Conservation (phyloP, 2,113 vertebrate species). For the Charina bottae region DNA sequence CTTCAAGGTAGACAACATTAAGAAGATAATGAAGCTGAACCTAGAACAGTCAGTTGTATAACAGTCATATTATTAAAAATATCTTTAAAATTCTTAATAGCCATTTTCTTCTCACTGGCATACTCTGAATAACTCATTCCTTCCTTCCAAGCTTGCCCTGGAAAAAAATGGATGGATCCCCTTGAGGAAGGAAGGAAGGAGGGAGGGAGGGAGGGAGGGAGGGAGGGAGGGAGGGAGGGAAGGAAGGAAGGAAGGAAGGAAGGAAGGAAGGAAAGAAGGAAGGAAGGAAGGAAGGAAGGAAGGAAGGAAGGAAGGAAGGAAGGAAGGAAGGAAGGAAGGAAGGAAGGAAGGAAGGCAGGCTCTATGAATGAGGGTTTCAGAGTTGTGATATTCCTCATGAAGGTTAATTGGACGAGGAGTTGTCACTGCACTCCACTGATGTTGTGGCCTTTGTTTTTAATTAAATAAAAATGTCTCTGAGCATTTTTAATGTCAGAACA, state of each 20-base stretch:
- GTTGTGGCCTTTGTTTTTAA: constrained; percentile 68
- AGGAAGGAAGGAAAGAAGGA: too few relatives aligned
- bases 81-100: not conserved
- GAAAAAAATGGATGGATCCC: not conserved
- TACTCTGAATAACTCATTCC: not conserved
- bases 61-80: not conserved
- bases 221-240: too few relatives aligned
- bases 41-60: not conserved
- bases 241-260: not conserved
- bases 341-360: not conserved
- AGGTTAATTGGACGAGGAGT: constrained; percentile 67
- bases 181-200: not conserved
- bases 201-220: not conserved
- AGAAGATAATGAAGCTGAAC: not conserved
- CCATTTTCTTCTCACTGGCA: not conserved
- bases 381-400: constrained; percentile 65
- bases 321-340: not conserved
- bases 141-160: not conserved
- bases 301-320: not conserved
- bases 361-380: constrained; percentile 54
- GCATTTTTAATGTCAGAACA: constrained; percentile 70
- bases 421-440: constrained; percentile 60
- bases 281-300: not conserved
- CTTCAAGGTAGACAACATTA: not conserved
- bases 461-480: constrained; percentile 70